These are phyloP conservation scores for Drosophila athabasca DNA, from an alignment of 1,140 invertebrate genomes.

Conservation along the genomic window DNA sequence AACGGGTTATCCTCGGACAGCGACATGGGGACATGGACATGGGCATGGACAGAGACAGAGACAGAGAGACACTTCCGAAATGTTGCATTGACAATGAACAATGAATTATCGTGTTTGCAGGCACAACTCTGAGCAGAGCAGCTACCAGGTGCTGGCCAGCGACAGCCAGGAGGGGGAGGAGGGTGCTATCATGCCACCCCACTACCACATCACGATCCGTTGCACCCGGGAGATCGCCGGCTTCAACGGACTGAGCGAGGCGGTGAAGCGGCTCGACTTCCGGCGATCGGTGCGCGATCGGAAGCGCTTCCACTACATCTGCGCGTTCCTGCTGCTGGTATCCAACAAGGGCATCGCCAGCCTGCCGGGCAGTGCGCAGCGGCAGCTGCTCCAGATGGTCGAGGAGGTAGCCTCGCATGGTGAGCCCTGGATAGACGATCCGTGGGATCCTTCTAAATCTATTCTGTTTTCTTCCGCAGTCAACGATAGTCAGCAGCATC, in stretches of 20 bases:
- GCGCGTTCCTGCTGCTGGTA: conserved; percentile 94
- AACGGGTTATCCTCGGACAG: conserved; percentile 33
- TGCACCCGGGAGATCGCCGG: conserved; percentile 97
- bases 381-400: conserved; percentile 95
- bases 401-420: conserved; percentile 96
- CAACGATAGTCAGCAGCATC: conserved; percentile 93
- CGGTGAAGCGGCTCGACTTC: conserved; percentile 96
- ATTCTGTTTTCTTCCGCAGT: conserved; percentile 85
- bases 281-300: conserved; percentile 96
- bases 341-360: conserved; percentile 91
- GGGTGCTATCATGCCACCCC: conserved; percentile 88
- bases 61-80: conserved; percentile 43
- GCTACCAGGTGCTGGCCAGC: conserved; percentile 40
- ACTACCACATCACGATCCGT: conserved; percentile 96
- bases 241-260: conserved; percentile 97
- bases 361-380: conserved; percentile 96
- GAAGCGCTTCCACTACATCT: conserved; percentile 97
- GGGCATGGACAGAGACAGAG: conserved; percentile 1
- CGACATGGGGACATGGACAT: conserved; percentile 3
- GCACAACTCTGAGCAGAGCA: conserved; percentile 72
- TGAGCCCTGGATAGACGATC: conserved; percentile 78
- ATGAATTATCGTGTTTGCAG: conserved; percentile 52
- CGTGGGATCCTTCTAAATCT: too few relatives aligned
- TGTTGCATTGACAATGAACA: conserved; percentile 42
- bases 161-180: conserved; percentile 39